Evolutionary conservation across 2,797 vertebrate genomes (phyloP).

Genomic region (Clamator glandarius): DNA sequence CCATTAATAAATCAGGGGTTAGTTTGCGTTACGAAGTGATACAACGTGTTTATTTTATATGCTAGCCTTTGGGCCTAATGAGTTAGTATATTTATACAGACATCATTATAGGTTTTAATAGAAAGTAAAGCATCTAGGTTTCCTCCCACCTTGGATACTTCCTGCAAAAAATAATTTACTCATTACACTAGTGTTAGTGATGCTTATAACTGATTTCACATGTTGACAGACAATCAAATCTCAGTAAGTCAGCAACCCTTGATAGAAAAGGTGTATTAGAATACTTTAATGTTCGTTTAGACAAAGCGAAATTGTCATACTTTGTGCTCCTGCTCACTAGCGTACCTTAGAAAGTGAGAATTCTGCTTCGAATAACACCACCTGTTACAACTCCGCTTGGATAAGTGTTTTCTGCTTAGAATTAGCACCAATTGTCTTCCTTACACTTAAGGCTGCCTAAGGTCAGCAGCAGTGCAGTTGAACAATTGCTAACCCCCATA

Average conservation of each 20-base stretch:
- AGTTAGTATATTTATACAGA: background rate
- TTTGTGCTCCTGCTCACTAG: background rate
- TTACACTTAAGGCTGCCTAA: background rate
- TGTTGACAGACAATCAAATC: background rate
- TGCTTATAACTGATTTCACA: background rate
- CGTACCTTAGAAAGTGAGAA: background rate
- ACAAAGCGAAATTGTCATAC: background rate
- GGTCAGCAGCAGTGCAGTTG: background rate
- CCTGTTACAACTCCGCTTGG: background rate
- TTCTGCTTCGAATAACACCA: background rate
- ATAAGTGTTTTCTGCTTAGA: background rate
- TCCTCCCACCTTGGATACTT: too few relatives aligned
- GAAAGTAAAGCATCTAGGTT: too few relatives aligned
- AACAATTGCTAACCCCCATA: background rate
- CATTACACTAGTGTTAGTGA: background rate
- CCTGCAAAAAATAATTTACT: background rate
- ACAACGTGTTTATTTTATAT: background rate
- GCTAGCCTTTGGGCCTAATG: background rate
- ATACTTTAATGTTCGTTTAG: background rate
- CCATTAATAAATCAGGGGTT: background rate
- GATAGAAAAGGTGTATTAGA: accelerated
- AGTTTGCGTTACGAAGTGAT: background rate
- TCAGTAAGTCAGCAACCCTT: background rate
- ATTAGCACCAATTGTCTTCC: background rate
- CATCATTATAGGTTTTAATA: background rate